phyloP scores from a whole-genome alignment of 2,888 invertebrate genomes.

The Acronicta psi region DNA sequence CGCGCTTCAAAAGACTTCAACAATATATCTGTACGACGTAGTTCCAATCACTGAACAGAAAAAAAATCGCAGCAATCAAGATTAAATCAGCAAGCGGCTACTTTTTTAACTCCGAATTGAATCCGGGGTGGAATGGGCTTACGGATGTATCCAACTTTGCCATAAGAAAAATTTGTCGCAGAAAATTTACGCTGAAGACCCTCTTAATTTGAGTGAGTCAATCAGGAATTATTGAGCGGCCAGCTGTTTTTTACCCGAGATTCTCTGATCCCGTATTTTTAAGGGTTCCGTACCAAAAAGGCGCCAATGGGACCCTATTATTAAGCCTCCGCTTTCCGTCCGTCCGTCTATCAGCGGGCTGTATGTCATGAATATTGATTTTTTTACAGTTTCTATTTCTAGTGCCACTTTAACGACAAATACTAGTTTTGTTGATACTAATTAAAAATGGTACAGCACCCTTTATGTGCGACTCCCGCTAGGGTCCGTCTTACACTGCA shows the following conservation, averaged over 20 bases:
- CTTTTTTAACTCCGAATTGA: constrained; percentile 46
- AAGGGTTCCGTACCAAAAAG: no score
- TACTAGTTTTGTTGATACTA: no score
- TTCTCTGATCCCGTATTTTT: constrained; percentile 11
- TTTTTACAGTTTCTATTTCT: no score
- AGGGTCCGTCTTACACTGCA: no score
- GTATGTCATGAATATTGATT: no score
- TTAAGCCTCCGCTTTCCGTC: no score
- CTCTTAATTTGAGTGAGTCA: constrained; percentile 52
- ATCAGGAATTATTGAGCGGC: constrained; percentile 49
- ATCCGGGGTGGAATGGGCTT: constrained; percentile 36
- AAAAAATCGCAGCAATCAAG: constrained; percentile 36
- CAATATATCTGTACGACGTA: background rate
- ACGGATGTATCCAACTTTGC: constrained; percentile 43
- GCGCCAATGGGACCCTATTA: no score
- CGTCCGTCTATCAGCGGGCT: no score
- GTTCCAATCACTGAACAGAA: background rate
- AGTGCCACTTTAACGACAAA: no score
- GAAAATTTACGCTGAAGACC: constrained; percentile 38
- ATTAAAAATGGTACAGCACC: no score
- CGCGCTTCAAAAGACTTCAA: background rate
- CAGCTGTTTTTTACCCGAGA: constrained; percentile 36
- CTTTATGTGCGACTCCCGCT: no score
- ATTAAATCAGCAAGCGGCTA: constrained; percentile 37
- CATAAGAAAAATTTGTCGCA: constrained; percentile 37